phyloP scores from a whole-genome alignment of 2,797 vertebrate genomes.

The Sebastiscus albofasciatus region DNA sequence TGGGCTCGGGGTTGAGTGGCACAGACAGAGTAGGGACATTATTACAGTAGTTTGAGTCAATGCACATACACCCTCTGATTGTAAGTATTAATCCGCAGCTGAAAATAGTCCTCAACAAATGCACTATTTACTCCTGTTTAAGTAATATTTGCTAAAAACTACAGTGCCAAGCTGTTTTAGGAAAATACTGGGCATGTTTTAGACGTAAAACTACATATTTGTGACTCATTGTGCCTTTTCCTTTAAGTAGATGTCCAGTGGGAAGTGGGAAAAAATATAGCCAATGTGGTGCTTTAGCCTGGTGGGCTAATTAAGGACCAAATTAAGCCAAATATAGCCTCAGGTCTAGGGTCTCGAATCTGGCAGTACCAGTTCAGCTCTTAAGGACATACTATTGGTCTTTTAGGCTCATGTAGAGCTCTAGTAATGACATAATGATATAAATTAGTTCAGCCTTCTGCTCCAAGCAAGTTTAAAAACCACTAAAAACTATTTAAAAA shows the following conservation, averaged over 20 bases:
- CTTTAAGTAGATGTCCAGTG: neutral
- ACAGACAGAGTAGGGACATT: no score
- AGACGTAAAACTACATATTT: neutral
- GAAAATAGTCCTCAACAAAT: neutral
- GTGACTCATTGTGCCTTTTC: neutral
- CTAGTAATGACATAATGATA: neutral
- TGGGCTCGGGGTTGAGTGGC: no score
- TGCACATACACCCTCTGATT: no score
- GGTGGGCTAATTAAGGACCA: neutral
- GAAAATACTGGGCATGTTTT: neutral
- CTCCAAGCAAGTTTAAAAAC: slow-evolving; percentile 25
- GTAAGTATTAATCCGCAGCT: neutral
- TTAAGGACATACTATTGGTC: neutral
- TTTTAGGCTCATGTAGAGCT: neutral
- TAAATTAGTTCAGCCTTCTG: neutral
- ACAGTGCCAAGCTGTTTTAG: neutral
- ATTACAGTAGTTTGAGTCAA: no score
- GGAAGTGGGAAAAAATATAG: neutral
- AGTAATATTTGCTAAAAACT: neutral
- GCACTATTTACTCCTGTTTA: neutral
- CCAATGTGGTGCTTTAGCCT: neutral
- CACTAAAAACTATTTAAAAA: slow-evolving; percentile 29
- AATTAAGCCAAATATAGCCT: neutral
- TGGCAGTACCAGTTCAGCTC: neutral
- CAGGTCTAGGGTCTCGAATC: neutral